Evolutionary conservation across 2,888 invertebrate genomes (phyloP).

Genomic region (Busseola fusca): DNA sequence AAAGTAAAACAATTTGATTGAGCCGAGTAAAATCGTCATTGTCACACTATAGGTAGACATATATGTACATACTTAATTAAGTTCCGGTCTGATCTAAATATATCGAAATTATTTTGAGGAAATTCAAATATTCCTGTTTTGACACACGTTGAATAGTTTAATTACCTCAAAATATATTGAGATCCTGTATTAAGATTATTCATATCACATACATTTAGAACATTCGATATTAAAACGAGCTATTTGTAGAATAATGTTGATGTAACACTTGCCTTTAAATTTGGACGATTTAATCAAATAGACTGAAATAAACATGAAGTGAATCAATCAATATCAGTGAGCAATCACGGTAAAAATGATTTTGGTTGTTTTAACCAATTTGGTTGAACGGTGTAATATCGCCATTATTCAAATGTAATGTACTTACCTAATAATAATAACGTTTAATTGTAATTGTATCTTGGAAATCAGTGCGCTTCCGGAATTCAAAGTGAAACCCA

Average conservation of each 20-base stretch:
- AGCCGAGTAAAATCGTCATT: not conserved
- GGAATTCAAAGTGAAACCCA: no score
- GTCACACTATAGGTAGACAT: not conserved
- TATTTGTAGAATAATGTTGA: not conserved
- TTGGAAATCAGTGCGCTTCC: not conserved
- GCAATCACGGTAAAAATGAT: no score
- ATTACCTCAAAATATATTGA: not conserved
- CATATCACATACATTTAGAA: not conserved
- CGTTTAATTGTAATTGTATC: not conserved
- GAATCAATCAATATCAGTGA: not conserved
- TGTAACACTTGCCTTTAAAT: not conserved
- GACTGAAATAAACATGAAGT: not conserved
- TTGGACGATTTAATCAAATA: not conserved
- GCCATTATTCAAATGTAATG: not conserved
- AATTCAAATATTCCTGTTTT: no score
- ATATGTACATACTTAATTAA: no score
- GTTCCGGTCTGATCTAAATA: no score
- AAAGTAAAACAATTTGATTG: not conserved
- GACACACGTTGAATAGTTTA: no score
- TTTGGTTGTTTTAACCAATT: not conserved
- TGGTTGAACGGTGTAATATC: not conserved
- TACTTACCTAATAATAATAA: not conserved
- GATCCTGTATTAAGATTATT: not conserved
- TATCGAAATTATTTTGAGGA: no score
- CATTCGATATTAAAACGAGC: not conserved